Conservation (phyloP, 1,140 invertebrate species). For the Hyles euphorbiae region DNA sequence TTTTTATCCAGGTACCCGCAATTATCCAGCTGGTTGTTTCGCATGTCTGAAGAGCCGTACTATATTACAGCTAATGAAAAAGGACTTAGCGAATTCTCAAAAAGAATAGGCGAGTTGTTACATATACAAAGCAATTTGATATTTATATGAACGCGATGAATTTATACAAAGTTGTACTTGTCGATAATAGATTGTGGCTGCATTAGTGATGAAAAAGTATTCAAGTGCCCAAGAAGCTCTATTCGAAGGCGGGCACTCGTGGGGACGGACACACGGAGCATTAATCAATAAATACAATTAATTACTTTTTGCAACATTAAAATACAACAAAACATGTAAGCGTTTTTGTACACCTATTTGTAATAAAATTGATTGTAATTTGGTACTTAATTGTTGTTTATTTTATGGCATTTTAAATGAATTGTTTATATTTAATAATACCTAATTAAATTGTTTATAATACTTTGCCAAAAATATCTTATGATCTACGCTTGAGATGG, state of each 20-base stretch:
- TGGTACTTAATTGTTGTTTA: too few species aligned
- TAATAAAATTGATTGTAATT: too few species aligned
- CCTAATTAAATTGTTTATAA: too few species aligned
- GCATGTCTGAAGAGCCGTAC: constrained; percentile 43
- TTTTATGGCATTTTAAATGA: too few species aligned
- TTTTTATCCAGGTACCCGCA: constrained; percentile 33
- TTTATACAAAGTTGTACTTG: constrained; percentile 27
- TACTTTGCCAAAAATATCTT: too few species aligned
- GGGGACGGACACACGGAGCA: neutral
- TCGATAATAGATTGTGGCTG: constrained; percentile 35
- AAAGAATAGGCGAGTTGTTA: constrained; percentile 48
- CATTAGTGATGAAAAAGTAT: constrained; percentile 20
- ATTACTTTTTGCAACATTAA: too few species aligned
- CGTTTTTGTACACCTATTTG: too few species aligned
- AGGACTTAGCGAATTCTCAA: constrained; percentile 40
- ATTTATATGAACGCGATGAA: constrained; percentile 11
- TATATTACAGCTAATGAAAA: constrained; percentile 44
- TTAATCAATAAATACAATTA: too few species aligned
- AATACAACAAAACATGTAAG: too few species aligned
- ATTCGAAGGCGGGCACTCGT: constrained; percentile 26
- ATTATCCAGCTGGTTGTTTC: constrained; percentile 35
- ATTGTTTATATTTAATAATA: too few species aligned
- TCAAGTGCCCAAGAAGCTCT: constrained; percentile 44
- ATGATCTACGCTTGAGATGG: too few species aligned
- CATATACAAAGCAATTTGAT: constrained; percentile 20